Base-by-base conservation (phyloP, 2,113 vertebrate species). In the Aptenodytes patagonicus region DNA sequence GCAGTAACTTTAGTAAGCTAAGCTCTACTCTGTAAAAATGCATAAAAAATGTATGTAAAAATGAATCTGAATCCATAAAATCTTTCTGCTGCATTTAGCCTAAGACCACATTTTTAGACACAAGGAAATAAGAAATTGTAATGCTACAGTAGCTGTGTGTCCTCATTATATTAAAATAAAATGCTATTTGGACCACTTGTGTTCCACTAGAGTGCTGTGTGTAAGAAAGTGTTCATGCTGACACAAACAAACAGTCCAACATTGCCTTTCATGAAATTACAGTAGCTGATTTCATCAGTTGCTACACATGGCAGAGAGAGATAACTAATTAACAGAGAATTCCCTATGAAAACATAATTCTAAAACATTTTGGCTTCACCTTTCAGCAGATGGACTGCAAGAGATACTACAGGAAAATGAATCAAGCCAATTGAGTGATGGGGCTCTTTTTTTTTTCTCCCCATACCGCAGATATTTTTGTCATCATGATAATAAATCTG, bases 291-390 rank as follows among this genome's bases (percentile, higher is more conserved):
- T 95, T 95, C 83, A 95, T 97, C 95, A 88, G 38, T 95, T 94
- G 83, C 85, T 97, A 93, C 95, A 96, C 97, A 97, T 97, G 96
- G 96, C 96, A 94, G 83, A 95, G 97, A 97, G 85, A 94, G 36
- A 96, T 70, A 98, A 95, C 91, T 96, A 97, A 97, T 97, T 97
- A 97, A 94, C 93, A 95, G 65, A 96, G 96, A 97, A 98, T 92
- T 97, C 97, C 97, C 97, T 89, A 64, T 93, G 97, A 97, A 97
- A 97, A 96, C 94, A 96, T 98, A 97, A 97, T 92, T 96, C 96
- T 95, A 92, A 97, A 97, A 76, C 18, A 93, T 96, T 97, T 98
- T 98, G 97, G 97, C 97, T 96, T 95, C 95, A 92, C 80, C 80
- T 96, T 96, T 96, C 92, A 96, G 95, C 97, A 98, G 97, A 97